Base-by-base conservation (phyloP, 23 tunicate genomes). In the Halocynthia aurantium region DNA sequence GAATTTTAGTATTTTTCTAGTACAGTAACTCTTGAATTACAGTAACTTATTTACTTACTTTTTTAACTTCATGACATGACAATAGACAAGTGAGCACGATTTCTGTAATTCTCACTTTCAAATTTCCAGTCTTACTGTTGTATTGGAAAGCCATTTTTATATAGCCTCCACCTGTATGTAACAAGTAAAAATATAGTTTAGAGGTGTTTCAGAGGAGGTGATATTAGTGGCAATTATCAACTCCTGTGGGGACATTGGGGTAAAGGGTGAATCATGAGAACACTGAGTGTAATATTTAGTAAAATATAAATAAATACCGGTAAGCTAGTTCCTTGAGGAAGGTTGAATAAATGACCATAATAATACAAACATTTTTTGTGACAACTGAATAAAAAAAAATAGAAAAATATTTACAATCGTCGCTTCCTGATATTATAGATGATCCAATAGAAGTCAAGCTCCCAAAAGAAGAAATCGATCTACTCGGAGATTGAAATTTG, bases 391-490 rank as follows among this genome's bases (percentile, higher is more conserved):
- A 31, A 31, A 58, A 58, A 58, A 58, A 58, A 75, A 22, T 1
- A 51, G 51, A 10, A 17, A 8, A 75, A 15, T 50, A 87, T 86
- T 81, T 62, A 87, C 93, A 64, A 62, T 87, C 93, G 82, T 87
- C 93, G 18, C 81, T 84, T 56, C 69, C 80, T 10, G 87, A 84
- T 56, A 82, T 78, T 0, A 79, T 75, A 6, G 96, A 89, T 44
- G 96, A 89, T 19, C 83, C 83, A 18, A 89, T 22, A 8, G 96
- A 89, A 7, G 80, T 76, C 85, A 89, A 8, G 53, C 96, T 89
- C 6, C 87, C 88, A 70, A 84, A 89, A 50, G 92, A 89, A 49
- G 78, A 74, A 54, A 19, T 54, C 22, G 78, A 74, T 56, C 56
- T 74, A 18, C 64, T 20, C 0, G 70, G 70, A 20, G 70, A 65